Percentiles rank a stretch among this genome's conserved stretches.
These are phyloP conservation scores for Apodemia mormo DNA, from an alignment of 2,888 invertebrate species.

Conservation along the genomic window DNA sequence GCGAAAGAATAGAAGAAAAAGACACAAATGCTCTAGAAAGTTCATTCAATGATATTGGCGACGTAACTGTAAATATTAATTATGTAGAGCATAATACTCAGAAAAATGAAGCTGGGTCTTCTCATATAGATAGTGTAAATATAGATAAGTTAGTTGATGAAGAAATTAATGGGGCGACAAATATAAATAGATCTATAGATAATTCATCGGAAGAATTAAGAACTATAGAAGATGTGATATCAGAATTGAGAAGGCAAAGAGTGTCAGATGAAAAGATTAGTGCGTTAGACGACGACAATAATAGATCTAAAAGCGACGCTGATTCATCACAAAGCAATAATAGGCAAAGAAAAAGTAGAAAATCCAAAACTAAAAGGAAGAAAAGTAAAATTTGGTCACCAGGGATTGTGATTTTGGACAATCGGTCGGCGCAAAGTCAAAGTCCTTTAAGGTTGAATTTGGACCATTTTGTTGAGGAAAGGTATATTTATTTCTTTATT, in stretches of 20 bases:
- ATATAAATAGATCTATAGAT: constrained; percentile 32
- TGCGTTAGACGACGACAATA: constrained; percentile 47
- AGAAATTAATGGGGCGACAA: constrained; percentile 46
- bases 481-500: constrained; percentile 48
- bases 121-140: constrained; percentile 42
- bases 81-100: constrained; percentile 59
- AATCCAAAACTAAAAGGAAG: constrained; percentile 62
- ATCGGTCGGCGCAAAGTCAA: constrained; percentile 54
- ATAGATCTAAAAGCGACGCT: constrained; percentile 42
- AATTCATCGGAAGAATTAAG: constrained; percentile 52
- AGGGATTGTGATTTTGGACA: constrained; percentile 68
- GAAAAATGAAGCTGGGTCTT: constrained; percentile 70
- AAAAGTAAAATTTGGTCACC: constrained; percentile 67
- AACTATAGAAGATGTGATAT: constrained; percentile 63
- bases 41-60: constrained; percentile 59
- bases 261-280: constrained; percentile 51
- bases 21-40: constrained; percentile 55
- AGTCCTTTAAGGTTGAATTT: constrained; percentile 67
- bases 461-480: constrained; percentile 74
- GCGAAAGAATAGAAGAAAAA: constrained; percentile 45
- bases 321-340: constrained; percentile 50
- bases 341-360: constrained; percentile 54
- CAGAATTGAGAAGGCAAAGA: constrained; percentile 59
- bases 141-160: constrained; percentile 59
- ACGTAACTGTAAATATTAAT: constrained; percentile 63